Evolutionary conservation across 1,140 invertebrate genomes (phyloP).

Genomic region (Philopotamus ludificatus): DNA sequence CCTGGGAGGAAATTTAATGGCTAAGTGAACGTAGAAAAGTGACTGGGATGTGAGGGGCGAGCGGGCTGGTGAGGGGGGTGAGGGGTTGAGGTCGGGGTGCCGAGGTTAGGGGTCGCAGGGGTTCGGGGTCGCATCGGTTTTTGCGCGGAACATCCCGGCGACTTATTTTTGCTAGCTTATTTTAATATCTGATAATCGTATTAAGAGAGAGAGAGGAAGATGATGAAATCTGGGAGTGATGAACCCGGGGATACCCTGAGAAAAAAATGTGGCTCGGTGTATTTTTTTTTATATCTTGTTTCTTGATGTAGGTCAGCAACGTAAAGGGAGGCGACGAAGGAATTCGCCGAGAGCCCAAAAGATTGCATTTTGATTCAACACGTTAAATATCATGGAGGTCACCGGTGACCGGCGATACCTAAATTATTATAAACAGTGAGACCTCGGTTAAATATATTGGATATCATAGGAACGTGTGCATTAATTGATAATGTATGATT

Average conservation of each 20-base stretch:
- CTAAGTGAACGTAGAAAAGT: slow-evolving; percentile 21
- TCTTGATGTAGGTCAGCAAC: not conserved
- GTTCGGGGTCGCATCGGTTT: not conserved
- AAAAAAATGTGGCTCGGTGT: not conserved
- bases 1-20: slow-evolving; percentile 38
- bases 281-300: not conserved
- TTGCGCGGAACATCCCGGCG: no score
- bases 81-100: no score
- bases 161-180: not conserved
- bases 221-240: not conserved
- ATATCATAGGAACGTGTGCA: no score
- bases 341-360: no score
- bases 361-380: no score
- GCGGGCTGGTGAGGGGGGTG: no score
- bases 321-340: no score
- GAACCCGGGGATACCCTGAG: not conserved
- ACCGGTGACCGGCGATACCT: no score
- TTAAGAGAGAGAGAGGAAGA: not conserved
- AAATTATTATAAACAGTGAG: no score
- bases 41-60: not conserved
- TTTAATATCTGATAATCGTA: not conserved
- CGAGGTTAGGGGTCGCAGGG: not conserved
- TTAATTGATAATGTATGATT: no score
- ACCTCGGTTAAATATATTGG: no score
- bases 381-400: no score